These are phyloP conservation scores for Apodemia mormo DNA, from an alignment of 2,888 invertebrate genomes.

Conservation along the genomic window DNA sequence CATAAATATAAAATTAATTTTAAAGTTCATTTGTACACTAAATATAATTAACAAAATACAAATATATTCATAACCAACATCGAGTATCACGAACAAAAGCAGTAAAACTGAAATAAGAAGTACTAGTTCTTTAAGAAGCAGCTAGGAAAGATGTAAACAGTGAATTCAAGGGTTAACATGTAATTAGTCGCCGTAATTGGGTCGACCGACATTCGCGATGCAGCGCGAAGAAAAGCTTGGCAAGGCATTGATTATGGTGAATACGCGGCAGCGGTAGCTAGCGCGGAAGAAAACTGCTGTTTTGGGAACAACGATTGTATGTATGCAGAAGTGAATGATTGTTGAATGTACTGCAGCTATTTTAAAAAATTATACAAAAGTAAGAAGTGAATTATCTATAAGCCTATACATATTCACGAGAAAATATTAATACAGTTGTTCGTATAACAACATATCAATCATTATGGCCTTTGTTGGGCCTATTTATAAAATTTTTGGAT, in stretches of 20 bases:
- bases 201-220: conserved; percentile 48
- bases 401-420: too few species aligned
- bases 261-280: neutral
- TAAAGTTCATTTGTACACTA: neutral
- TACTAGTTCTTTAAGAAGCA: conserved; percentile 20
- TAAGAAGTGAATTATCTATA: too few species aligned
- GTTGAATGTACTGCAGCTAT: too few species aligned
- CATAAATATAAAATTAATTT: too few species aligned
- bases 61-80: neutral
- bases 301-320: neutral
- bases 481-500: too few species aligned
- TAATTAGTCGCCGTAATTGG: conserved; percentile 57
- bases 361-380: too few species aligned
- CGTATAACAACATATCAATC: too few species aligned
- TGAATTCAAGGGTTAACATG: conserved; percentile 38
- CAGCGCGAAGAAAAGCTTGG: conserved; percentile 20
- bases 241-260: neutral
- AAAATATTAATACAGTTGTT: too few species aligned
- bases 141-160: conserved; percentile 27
- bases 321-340: too few species aligned
- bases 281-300: neutral
- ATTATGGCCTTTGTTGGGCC: too few species aligned
- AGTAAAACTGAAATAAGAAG: conserved; percentile 14
- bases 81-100: conserved; percentile 8
- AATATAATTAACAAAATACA: neutral